Evolutionary conservation across 1,140 invertebrate genomes (phyloP).

Genomic region (Lordiphosa stackelbergi): DNA sequence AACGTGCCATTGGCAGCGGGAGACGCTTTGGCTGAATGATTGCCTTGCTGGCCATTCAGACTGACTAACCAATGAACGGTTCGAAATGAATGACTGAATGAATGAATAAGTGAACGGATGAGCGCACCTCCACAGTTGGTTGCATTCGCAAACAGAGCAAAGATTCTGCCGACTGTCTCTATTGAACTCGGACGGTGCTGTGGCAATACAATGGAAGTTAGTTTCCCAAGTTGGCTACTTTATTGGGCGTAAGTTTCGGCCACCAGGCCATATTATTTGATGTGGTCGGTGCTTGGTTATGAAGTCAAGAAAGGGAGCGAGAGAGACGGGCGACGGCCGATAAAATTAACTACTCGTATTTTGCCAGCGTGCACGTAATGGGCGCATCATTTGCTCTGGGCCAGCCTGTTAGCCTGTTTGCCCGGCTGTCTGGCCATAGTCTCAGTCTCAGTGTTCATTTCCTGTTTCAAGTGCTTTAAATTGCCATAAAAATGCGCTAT

Average conservation of each 20-base stretch:
- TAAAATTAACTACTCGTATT: conserved; percentile 65
- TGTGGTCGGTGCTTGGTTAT: conserved; percentile 61
- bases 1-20: conserved; percentile 11
- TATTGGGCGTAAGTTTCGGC: conserved; percentile 68
- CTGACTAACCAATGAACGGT: conserved; percentile 73
- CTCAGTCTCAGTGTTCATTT: conserved; percentile 37
- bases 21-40: conserved; percentile 61
- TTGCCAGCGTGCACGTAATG: conserved; percentile 64
- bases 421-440: conserved; percentile 15
- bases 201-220: conserved; percentile 68
- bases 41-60: conserved; percentile 62
- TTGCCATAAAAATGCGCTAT: conserved; percentile 70
- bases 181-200: conserved; percentile 60
- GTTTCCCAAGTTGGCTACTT: conserved; percentile 69
- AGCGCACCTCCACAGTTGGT: conserved; percentile 69
- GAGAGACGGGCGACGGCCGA: conserved; percentile 26
- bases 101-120: conserved; percentile 75
- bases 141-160: conserved; percentile 64
- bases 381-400: conserved; percentile 62
- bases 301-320: conserved; percentile 37
- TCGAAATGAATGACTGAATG: conserved; percentile 72
- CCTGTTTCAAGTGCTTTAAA: conserved; percentile 67
- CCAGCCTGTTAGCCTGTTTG: conserved; percentile 23
- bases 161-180: conserved; percentile 34
- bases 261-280: conserved; percentile 57